Conservation (phyloP, 2,113 vertebrate species). For the Gadus macrocephalus region DNA sequence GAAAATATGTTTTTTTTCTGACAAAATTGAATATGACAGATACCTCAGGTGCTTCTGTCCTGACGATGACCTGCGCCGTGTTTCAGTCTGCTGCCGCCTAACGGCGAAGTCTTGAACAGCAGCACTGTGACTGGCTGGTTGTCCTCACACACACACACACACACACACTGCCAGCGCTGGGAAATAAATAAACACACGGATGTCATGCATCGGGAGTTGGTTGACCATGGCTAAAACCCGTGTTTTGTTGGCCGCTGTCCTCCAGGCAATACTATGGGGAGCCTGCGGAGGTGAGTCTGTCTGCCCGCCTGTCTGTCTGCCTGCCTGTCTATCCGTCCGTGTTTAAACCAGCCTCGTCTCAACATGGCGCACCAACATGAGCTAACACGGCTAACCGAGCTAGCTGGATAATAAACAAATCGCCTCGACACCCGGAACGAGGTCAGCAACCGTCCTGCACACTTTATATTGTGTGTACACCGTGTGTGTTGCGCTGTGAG, state of each 20-base stretch:
- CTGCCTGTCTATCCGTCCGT: background rate
- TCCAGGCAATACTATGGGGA: slow-evolving; percentile 36
- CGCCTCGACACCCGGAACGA: too few species aligned
- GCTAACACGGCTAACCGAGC: slow-evolving; percentile 38
- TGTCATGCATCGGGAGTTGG: slow-evolving; percentile 50
- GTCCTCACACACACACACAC: too few species aligned
- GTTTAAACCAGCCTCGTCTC: background rate
- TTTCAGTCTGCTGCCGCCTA: slow-evolving; percentile 8
- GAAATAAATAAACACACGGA: slow-evolving; percentile 2
- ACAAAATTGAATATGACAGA: too few species aligned
- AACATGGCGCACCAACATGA: slow-evolving; percentile 17
- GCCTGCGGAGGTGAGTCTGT: slow-evolving; percentile 50
- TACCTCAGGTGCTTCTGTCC: too few species aligned
- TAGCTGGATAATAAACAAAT: background rate
- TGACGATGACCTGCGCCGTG: too few species aligned
- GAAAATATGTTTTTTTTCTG: too few species aligned
- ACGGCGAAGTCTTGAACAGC: slow-evolving; percentile 32
- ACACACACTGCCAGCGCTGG: too few species aligned
- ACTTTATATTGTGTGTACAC: too few species aligned
- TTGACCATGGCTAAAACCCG: slow-evolving; percentile 57
- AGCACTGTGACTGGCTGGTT: slow-evolving; percentile 19
- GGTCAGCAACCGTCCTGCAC: too few species aligned
- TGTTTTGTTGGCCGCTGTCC: slow-evolving; percentile 31
- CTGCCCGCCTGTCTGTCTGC: background rate
- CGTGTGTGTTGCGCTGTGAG: too few species aligned